These are phyloP conservation scores for Ardeotis arabs DNA, from an alignment of 2,113 vertebrate genomes.

Conservation along the genomic window DNA sequence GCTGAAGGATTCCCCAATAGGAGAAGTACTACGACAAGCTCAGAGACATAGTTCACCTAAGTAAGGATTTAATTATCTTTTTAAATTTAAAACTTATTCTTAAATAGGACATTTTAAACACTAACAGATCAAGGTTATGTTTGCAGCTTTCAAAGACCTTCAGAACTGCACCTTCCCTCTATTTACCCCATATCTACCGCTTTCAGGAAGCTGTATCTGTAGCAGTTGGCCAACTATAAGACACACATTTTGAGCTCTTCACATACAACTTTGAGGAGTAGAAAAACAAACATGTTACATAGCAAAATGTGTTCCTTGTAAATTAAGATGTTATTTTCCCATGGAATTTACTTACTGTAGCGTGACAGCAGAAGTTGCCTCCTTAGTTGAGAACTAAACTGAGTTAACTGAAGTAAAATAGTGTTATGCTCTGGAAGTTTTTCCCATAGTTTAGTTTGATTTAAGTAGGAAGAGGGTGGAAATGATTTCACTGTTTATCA, in stretches of 20 bases:
- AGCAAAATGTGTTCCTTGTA: neutral
- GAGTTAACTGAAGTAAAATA: slow-evolving; percentile 3
- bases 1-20: slow-evolving; percentile 89
- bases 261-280: neutral
- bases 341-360: neutral
- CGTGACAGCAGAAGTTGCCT: neutral
- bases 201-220: neutral
- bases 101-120: neutral
- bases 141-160: neutral
- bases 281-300: neutral
- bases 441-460: slow-evolving; percentile 35
- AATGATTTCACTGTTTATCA: slow-evolving; percentile 68
- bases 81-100: neutral
- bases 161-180: neutral
- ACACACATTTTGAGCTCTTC: neutral
- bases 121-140: neutral
- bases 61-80: slow-evolving; percentile 68
- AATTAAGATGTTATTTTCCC: neutral
- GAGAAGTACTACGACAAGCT: slow-evolving; percentile 82
- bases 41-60: slow-evolving; percentile 55
- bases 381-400: neutral
- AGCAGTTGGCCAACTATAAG: neutral
- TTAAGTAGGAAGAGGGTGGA: slow-evolving; percentile 53
- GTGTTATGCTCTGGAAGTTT: slow-evolving; percentile 6
- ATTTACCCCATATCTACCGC: neutral